These are phyloP conservation scores for Eristalinus sepulchralis DNA, from an alignment of 2,888 invertebrate species.

Conservation along the genomic window DNA sequence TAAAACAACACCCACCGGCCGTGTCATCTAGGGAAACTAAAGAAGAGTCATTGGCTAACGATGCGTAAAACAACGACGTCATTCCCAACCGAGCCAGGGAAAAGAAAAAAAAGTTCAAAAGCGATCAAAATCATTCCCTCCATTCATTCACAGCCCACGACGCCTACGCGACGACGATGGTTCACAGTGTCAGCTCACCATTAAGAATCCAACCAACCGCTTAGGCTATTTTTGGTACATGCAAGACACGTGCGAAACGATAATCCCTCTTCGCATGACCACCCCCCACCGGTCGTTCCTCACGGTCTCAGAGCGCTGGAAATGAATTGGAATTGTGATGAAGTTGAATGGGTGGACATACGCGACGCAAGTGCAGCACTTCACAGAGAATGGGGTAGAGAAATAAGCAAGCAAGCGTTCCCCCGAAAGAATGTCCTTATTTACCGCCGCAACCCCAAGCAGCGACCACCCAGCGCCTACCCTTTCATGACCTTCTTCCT, in stretches of 20 bases:
- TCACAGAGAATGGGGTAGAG: not conserved
- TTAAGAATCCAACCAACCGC: not conserved
- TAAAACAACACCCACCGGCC: no score
- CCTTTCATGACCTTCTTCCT: conserved; percentile 31
- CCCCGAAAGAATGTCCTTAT: conserved; percentile 1
- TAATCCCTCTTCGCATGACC: conserved; percentile 7
- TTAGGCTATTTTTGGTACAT: conserved; percentile 5
- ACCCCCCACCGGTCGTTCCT: not conserved
- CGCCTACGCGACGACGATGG: not conserved
- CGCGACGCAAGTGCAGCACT: conserved; percentile 16
- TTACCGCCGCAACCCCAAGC: not conserved
- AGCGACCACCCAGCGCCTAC: not conserved
- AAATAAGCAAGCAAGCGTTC: conserved; percentile 8
- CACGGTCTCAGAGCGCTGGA: not conserved
- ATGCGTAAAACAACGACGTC: no score
- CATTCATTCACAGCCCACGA: not conserved
- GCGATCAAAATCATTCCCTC: not conserved
- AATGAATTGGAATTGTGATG: conserved; percentile 22
- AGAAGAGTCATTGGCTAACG: no score
- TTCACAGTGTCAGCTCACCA: not conserved
- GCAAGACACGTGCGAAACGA: not conserved
- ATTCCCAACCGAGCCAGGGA: no score
- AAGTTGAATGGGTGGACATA: not conserved
- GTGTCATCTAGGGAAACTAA: no score
- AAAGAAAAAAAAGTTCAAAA: not conserved